A percentile compares a stretch with the other conserved stretches of the same genome.
These are phyloP conservation scores for Aphidius colemani DNA, from an alignment of 2,888 invertebrate species.

Conservation along the genomic window DNA sequence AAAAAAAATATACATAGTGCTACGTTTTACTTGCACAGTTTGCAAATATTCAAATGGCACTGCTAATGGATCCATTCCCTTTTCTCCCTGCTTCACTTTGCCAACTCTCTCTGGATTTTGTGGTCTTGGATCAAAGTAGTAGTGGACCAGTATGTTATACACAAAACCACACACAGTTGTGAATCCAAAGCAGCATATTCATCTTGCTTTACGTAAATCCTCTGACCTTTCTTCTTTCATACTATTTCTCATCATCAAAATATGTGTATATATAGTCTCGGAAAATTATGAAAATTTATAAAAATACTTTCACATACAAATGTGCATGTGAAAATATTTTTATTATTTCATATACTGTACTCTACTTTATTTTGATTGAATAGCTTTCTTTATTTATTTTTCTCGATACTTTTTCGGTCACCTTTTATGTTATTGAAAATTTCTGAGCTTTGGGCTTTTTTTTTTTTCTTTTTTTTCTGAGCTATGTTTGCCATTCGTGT, in stretches of 20 bases:
- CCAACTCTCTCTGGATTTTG: conserved; percentile 24
- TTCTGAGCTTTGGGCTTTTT: conserved; percentile 18
- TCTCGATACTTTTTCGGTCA: conserved; percentile 10
- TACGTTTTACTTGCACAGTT: conserved; percentile 46
- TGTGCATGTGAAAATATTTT: not conserved
- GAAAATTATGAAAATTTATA: conserved; percentile 49
- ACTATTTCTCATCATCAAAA: too few species aligned
- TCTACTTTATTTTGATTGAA: conserved; percentile 22
- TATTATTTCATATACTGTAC: conserved; percentile 13
- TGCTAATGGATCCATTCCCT: conserved; percentile 50
- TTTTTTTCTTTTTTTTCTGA: conserved; percentile 8
- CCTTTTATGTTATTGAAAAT: conserved; percentile 3
- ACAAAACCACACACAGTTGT: conserved; percentile 20
- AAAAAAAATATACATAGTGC: conserved; percentile 31
- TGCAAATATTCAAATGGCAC: conserved; percentile 59
- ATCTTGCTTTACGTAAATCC: conserved; percentile 42
- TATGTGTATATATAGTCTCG: too few species aligned
- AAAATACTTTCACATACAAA: conserved; percentile 42
- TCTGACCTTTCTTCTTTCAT: too few species aligned
- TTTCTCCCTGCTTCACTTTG: not conserved
- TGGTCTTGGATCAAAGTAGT: conserved; percentile 53
- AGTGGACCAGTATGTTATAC: conserved; percentile 33
- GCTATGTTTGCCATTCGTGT: conserved; percentile 19
- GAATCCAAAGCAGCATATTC: conserved; percentile 48
- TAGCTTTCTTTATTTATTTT: conserved; percentile 10